phyloP scores from a whole-genome alignment of 1,140 invertebrate genomes.

The Centruroides sculpturatus region DNA sequence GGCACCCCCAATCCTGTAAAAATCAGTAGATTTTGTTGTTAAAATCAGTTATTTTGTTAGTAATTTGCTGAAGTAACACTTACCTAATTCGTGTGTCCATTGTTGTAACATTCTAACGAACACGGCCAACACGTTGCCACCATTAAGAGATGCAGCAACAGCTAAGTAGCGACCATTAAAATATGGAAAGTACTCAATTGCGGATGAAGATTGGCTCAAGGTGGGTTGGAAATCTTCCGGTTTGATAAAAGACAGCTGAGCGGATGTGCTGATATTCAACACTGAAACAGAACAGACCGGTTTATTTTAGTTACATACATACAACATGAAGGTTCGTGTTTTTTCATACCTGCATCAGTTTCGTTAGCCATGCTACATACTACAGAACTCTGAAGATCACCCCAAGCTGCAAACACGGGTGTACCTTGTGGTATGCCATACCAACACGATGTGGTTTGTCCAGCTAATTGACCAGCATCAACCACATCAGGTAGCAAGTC shows the following conservation, averaged over 20 bases:
- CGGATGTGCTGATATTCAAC: constrained; percentile 76
- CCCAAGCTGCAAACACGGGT: constrained; percentile 53
- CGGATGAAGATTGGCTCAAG: constrained; percentile 5
- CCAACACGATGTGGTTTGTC: constrained; percentile 47
- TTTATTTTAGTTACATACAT: background rate
- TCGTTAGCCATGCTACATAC: constrained; percentile 49
- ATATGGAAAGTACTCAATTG: constrained; percentile 63
- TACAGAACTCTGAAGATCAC: constrained; percentile 72
- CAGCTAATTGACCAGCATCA: constrained; percentile 47
- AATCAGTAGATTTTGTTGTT: constrained; percentile 12
- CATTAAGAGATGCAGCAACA: constrained; percentile 72
- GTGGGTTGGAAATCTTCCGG: constrained; percentile 19
- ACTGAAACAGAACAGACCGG: constrained; percentile 34
- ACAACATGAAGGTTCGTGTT: too few relatives aligned
- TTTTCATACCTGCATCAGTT: constrained; percentile 18
- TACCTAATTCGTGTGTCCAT: constrained; percentile 59
- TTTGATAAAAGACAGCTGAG: constrained; percentile 62
- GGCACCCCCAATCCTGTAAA: constrained; percentile 30
- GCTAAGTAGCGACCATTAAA: constrained; percentile 58
- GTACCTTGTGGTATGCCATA: constrained; percentile 58
- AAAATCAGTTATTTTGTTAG: too few relatives aligned
- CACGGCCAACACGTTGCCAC: constrained; percentile 66
- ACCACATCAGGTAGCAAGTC: constrained; percentile 52
- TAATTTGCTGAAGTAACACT: background rate
- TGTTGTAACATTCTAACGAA: constrained; percentile 69